Evolutionary conservation across 2,797 vertebrate species (phyloP).

Genomic region (Diplodus sargus): DNA sequence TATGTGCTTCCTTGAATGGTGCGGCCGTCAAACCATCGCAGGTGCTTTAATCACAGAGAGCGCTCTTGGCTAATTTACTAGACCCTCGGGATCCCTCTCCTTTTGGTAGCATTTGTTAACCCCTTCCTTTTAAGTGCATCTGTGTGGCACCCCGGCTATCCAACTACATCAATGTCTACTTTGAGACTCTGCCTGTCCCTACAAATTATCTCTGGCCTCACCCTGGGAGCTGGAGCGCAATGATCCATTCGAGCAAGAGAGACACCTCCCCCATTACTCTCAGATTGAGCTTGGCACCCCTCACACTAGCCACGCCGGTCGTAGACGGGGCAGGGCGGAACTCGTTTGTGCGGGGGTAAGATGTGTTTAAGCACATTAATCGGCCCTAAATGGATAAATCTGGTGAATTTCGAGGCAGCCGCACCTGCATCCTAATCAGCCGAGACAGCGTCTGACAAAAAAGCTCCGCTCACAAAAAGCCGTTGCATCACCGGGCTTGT

Average conservation of each 20-base stretch:
- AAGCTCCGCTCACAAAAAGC: conserved; percentile 46
- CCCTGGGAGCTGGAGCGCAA: conserved; percentile 73
- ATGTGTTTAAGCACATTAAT: conserved; percentile 52
- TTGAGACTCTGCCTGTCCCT: conserved; percentile 71
- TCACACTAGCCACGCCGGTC: conserved; percentile 50
- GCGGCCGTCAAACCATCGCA: conserved; percentile 59
- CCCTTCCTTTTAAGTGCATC: conserved; percentile 51
- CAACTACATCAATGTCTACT: conserved; percentile 71
- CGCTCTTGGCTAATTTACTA: conserved; percentile 53
- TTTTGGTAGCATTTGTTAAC: conserved; percentile 41
- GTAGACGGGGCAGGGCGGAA: conserved; percentile 38
- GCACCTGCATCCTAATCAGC: conserved; percentile 58
- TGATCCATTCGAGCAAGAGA: conserved; percentile 78
- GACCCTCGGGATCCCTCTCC: conserved; percentile 29
- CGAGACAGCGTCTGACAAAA: conserved; percentile 42
- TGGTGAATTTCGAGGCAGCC: conserved; percentile 47
- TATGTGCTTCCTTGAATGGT: conserved; percentile 64
- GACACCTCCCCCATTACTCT: conserved; percentile 76
- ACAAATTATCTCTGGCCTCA: conserved; percentile 74
- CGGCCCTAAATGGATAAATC: conserved; percentile 55
- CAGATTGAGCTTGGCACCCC: conserved; percentile 63
- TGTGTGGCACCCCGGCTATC: conserved; percentile 51
- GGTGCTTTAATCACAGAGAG: conserved; percentile 65
- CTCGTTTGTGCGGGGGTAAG: conserved; percentile 53
- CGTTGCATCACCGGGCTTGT: conserved; percentile 18